These are phyloP conservation scores for Poeciliopsis infans DNA, from an alignment of 2,797 vertebrate genomes.

Conservation along the genomic window DNA sequence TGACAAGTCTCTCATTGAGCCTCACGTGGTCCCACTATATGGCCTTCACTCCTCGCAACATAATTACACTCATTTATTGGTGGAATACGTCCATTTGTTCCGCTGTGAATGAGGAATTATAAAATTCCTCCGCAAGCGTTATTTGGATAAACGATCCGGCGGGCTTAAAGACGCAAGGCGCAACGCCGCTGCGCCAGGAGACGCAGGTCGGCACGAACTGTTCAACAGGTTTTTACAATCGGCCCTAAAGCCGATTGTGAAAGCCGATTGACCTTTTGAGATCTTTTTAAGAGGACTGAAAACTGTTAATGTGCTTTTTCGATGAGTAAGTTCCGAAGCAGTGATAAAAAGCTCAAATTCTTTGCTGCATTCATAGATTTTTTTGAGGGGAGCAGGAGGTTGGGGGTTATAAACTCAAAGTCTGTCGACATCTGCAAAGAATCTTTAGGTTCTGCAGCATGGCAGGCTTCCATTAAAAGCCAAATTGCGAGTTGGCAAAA, in stretches of 20 bases:
- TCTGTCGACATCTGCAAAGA: slow-evolving; percentile 97
- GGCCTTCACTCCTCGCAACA: slow-evolving; percentile 70
- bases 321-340: slow-evolving; percentile 23
- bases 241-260: not conserved
- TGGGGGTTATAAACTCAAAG: slow-evolving; percentile 82
- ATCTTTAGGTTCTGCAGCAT: slow-evolving; percentile 95
- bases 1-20: slow-evolving; percentile 77
- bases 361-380: slow-evolving; percentile 58
- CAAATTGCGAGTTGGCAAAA: slow-evolving; percentile 98
- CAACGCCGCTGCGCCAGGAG: slow-evolving; percentile 8
- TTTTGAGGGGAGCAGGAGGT: not conserved
- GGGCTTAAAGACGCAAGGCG: slow-evolving; percentile 25
- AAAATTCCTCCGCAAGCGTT: slow-evolving; percentile 49
- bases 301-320: slow-evolving; percentile 2
- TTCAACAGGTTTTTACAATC: not conserved
- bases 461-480: slow-evolving; percentile 98
- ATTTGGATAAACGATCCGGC: slow-evolving; percentile 42
- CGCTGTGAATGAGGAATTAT: slow-evolving; percentile 40
- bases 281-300: not conserved
- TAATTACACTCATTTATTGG: slow-evolving; percentile 61
- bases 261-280: not conserved
- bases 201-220: not conserved
- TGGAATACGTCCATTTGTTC: slow-evolving; percentile 62
- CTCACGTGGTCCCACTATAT: slow-evolving; percentile 60
- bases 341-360: slow-evolving; percentile 20